phyloP scores from a whole-genome alignment of 2,797 vertebrate genomes.

The Forpus xanthops region DNA sequence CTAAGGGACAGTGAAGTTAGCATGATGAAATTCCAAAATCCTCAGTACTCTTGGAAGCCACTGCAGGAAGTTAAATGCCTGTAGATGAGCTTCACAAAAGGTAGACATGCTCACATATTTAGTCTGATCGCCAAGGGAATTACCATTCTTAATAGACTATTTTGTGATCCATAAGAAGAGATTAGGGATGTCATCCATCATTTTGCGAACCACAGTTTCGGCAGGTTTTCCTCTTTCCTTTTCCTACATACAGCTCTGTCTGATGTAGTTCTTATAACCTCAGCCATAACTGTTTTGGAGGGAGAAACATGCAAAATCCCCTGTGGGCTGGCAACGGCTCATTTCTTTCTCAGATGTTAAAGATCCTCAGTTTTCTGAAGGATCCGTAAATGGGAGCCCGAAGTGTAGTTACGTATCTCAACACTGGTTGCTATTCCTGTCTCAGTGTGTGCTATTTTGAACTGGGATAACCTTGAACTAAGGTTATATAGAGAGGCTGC shows the following conservation, averaged over 20 bases:
- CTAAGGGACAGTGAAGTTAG: background rate
- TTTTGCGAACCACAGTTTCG: background rate
- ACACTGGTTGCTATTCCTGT: background rate
- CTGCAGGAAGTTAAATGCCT: background rate
- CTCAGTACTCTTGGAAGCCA: background rate
- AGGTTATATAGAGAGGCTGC: background rate
- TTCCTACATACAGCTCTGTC: background rate
- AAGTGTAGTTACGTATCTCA: background rate
- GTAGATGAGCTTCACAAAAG: background rate
- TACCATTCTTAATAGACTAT: background rate
- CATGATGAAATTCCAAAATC: background rate
- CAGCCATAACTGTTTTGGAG: background rate
- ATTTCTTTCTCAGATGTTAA: background rate
- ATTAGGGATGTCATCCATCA: background rate
- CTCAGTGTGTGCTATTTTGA: background rate
- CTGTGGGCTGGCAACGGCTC: background rate
- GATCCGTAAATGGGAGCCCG: background rate
- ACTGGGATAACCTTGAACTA: background rate
- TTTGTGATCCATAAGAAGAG: background rate
- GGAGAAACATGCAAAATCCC: background rate
- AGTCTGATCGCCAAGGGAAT: background rate
- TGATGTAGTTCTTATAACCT: background rate
- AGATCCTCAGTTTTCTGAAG: background rate
- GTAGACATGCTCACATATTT: background rate
- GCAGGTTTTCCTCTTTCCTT: background rate